A percentile compares a stretch with the other conserved stretches of the same genome.
These are phyloP conservation scores for Kryptolebias marmoratus DNA, from an alignment of 2,113 vertebrate genomes.

Conservation along the genomic window DNA sequence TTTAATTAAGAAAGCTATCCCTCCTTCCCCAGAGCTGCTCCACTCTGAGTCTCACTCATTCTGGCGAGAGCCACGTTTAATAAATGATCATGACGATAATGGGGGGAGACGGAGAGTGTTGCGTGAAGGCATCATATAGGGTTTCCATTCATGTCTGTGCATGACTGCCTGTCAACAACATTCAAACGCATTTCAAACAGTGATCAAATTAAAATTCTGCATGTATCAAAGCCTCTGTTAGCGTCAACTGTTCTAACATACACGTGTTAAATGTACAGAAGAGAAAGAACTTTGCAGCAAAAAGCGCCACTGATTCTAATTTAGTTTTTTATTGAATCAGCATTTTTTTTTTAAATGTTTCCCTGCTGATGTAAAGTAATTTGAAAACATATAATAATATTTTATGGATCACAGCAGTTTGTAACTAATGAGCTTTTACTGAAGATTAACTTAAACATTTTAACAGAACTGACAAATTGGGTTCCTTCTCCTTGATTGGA, in stretches of 20 bases:
- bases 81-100: conserved; percentile 77
- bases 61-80: conserved; percentile 70
- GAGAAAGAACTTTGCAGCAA: not conserved
- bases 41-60: conserved; percentile 53
- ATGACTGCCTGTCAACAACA: conserved; percentile 38
- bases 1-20: conserved; percentile 81
- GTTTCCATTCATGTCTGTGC: conserved; percentile 22
- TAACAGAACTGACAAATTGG: too few species aligned
- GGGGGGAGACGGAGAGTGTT: conserved; percentile 53
- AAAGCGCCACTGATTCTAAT: too few species aligned
- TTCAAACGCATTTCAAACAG: conserved; percentile 22
- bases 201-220: conserved; percentile 19
- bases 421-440: too few species aligned
- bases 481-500: too few species aligned
- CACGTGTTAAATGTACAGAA: too few species aligned
- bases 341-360: too few species aligned
- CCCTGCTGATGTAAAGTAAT: too few species aligned
- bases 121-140: conserved; percentile 26
- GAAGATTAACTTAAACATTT: too few species aligned
- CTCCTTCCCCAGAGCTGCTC: conserved; percentile 67
- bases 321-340: too few species aligned
- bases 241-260: too few species aligned
- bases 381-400: too few species aligned
- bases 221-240: conserved; percentile 16
- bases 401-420: too few species aligned